Evolutionary conservation across 2,888 invertebrate genomes (phyloP).

Genomic region (Pseudococcus jackbeardsleyi): DNA sequence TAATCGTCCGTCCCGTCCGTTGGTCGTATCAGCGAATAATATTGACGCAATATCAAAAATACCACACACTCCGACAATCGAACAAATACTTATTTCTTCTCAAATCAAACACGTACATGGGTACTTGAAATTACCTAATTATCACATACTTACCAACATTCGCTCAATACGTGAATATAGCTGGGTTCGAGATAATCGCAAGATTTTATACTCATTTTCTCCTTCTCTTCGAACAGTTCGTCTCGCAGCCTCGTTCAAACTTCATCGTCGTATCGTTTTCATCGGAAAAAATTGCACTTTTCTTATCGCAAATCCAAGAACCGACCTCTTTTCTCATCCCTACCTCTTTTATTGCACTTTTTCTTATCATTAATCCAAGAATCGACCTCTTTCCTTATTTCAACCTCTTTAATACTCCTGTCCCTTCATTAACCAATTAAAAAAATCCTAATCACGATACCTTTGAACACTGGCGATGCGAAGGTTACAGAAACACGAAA

Average conservation of each 20-base stretch:
- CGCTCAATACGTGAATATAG: background rate
- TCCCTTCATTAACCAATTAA: no score
- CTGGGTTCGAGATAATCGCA: background rate
- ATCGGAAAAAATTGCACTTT: background rate
- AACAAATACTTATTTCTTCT: background rate
- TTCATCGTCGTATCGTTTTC: background rate
- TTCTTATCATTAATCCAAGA: no score
- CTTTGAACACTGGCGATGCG: background rate
- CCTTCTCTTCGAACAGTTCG: background rate
- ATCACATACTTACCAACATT: background rate
- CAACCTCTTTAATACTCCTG: no score
- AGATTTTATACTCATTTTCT: background rate
- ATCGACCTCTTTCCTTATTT: no score
- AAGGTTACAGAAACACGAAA: background rate
- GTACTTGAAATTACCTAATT: background rate
- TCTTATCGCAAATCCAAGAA: background rate
- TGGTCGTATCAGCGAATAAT: constrained; percentile 1
- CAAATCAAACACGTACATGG: background rate
- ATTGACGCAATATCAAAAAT: background rate
- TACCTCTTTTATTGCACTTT: constrained; percentile 14
- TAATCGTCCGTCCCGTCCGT: background rate
- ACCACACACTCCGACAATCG: background rate
- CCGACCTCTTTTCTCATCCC: background rate
- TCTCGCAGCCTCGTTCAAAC: constrained; percentile 14
- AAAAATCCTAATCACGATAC: background rate